Conservation (phyloP, 1,140 invertebrate species). For the Orius insidiosus region DNA sequence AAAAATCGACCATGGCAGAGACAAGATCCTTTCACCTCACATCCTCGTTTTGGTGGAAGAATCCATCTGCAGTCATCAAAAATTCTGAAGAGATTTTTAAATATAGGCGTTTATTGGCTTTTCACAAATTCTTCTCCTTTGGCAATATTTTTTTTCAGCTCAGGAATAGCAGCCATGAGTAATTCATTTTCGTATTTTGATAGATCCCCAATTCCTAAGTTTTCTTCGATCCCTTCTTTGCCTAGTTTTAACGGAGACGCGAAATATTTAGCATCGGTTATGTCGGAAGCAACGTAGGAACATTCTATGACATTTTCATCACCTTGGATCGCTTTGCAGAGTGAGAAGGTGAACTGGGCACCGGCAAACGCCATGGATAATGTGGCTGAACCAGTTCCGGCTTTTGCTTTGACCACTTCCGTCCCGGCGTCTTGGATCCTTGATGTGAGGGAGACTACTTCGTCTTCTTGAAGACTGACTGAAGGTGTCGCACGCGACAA, state of each 20-base stretch:
- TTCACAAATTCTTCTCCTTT: conserved; percentile 44
- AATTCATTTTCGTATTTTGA: conserved; percentile 71
- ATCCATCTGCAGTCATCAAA: too few species aligned
- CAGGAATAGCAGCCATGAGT: conserved; percentile 73
- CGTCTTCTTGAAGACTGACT: conserved; percentile 47
- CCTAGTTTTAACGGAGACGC: conserved; percentile 84
- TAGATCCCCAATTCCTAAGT: conserved; percentile 79
- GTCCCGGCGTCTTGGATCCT: conserved; percentile 46
- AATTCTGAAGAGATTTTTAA: too few species aligned
- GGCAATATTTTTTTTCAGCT: conserved; percentile 85
- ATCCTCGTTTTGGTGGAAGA: too few species aligned
- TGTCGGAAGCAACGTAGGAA: conserved; percentile 75
- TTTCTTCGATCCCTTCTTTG: conserved; percentile 79
- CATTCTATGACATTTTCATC: conserved; percentile 82
- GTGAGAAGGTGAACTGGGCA: conserved; percentile 68
- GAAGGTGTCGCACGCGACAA: conserved; percentile 75
- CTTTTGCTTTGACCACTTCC: conserved; percentile 97
- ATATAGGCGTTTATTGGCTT: background rate
- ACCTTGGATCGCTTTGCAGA: conserved; percentile 70
- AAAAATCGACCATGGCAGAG: too few species aligned
- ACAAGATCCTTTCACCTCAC: too few species aligned
- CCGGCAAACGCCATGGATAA: conserved; percentile 96
- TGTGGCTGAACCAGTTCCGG: conserved; percentile 95
- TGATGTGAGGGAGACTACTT: conserved; percentile 61
- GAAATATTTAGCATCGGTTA: conserved; percentile 83